Conservation (phyloP, 2,113 vertebrate species). For the Haliaeetus leucogaster region DNA sequence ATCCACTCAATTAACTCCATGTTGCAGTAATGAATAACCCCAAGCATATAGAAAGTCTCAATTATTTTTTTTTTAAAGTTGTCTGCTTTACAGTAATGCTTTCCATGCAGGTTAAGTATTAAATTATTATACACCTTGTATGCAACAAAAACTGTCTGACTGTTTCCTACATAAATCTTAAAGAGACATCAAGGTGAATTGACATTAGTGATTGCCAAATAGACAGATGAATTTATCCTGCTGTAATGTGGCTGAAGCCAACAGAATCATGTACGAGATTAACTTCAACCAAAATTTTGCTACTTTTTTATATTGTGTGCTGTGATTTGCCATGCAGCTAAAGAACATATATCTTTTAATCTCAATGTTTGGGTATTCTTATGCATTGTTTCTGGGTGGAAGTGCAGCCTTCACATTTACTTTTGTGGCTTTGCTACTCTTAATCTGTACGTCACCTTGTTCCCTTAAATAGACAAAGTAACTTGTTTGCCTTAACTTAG, state of each 20-base stretch:
- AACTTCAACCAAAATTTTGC: background rate
- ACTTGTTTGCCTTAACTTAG: background rate
- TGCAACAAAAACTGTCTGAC: background rate
- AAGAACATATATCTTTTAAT: background rate
- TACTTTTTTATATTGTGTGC: background rate
- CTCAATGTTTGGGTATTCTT: background rate
- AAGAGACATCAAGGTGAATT: background rate
- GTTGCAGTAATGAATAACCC: background rate
- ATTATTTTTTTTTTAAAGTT: no score
- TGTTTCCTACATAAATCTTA: background rate
- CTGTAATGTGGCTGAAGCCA: background rate
- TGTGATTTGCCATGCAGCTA: background rate
- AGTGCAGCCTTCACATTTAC: background rate
- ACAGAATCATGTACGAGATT: background rate
- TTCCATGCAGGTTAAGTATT: background rate
- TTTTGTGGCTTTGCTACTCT: background rate
- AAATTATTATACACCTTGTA: background rate
- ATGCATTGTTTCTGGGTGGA: background rate
- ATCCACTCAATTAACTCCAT: background rate
- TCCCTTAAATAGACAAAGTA: background rate
- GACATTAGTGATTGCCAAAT: accelerated
- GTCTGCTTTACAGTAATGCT: background rate
- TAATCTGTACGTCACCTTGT: background rate
- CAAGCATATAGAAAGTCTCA: background rate
- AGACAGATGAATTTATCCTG: background rate